phyloP scores from a whole-genome alignment of 2,113 vertebrate species.

The Phalacrocorax aristotelis region DNA sequence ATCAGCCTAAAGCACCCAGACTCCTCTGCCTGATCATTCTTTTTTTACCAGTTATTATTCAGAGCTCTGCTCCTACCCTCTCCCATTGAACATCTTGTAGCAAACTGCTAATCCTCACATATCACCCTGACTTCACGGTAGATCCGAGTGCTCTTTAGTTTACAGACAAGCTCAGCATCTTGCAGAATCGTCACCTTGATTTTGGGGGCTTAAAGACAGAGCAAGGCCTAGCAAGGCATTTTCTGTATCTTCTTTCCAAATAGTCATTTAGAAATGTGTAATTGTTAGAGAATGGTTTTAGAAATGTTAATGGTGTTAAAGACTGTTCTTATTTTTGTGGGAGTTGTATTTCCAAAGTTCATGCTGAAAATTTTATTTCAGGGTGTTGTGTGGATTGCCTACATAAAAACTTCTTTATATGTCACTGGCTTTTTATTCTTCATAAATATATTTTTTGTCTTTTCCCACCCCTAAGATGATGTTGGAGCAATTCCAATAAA shows the following conservation, averaged over 20 bases:
- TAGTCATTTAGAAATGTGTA: not conserved
- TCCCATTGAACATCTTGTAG: not conserved
- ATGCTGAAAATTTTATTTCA: slow-evolving; percentile 19
- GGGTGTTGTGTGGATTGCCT: slow-evolving; percentile 29
- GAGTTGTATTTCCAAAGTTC: not conserved
- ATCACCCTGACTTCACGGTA: not conserved
- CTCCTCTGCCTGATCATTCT: not conserved
- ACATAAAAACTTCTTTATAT: not conserved
- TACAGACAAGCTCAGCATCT: not conserved
- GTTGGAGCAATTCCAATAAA: slow-evolving; percentile 83
- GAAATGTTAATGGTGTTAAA: not conserved
- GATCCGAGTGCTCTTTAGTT: not conserved
- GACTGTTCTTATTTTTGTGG: not conserved
- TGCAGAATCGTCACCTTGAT: not conserved
- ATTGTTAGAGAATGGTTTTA: not conserved
- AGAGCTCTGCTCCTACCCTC: not conserved
- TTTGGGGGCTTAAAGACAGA: not conserved
- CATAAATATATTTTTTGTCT: slow-evolving; percentile 52
- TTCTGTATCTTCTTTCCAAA: not conserved
- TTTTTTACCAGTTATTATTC: not conserved
- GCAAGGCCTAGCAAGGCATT: not conserved
- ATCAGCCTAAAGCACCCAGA: not conserved
- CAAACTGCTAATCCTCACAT: not conserved
- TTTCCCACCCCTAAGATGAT: slow-evolving; percentile 79
- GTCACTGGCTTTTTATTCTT: slow-evolving; percentile 18